These are phyloP conservation scores for Spilogale gracilis DNA, from an alignment of 2,113 vertebrate species.

Conservation along the genomic window DNA sequence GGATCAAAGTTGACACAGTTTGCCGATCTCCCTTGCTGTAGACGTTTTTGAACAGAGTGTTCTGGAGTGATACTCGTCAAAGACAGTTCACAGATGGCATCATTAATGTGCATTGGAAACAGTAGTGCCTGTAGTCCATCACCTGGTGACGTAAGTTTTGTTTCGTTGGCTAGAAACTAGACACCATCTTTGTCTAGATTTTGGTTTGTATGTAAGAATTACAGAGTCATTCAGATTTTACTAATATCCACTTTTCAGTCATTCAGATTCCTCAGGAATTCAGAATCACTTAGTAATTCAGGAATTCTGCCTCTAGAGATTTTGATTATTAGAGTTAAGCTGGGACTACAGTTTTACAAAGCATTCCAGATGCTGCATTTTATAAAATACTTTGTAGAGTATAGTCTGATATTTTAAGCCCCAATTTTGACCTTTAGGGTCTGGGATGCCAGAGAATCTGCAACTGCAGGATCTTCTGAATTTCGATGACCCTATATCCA, in stretches of 20 bases:
- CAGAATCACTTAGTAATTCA: not conserved
- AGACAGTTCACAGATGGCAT: not conserved
- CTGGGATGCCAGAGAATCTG: not conserved
- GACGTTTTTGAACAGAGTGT: not conserved
- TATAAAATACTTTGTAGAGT: not conserved
- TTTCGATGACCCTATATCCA: not conserved
- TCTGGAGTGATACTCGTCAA: not conserved
- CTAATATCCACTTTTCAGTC: not conserved
- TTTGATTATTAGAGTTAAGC: not conserved
- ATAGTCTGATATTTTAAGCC: not conserved
- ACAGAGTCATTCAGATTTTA: not conserved
- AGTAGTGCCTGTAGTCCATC: not conserved
- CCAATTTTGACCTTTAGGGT: not conserved
- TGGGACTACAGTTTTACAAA: not conserved
- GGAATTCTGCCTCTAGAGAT: not conserved
- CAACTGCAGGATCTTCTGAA: not conserved
- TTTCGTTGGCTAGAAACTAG: not conserved
- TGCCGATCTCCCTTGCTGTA: not conserved
- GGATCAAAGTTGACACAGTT: not conserved
- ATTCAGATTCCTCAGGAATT: not conserved
- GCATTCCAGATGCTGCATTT: not conserved
- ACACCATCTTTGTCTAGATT: not conserved
- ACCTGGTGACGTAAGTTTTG: not conserved
- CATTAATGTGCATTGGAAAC: not conserved
- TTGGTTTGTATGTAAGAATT: not conserved